These are phyloP conservation scores for Telmatherina bonti DNA, from an alignment of 2,797 vertebrate genomes.

Conservation along the genomic window DNA sequence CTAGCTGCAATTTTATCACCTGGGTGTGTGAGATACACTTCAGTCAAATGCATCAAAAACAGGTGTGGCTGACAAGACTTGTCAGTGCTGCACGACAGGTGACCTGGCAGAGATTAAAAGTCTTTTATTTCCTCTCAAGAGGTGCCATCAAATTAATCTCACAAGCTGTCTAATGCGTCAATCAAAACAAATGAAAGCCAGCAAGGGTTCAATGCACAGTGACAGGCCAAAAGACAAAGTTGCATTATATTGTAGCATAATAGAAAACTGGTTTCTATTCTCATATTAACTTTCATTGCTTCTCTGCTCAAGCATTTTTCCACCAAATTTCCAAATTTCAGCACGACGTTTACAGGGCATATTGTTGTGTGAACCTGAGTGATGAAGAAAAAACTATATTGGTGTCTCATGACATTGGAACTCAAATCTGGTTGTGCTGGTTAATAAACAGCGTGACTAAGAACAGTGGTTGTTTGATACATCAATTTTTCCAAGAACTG, in stretches of 20 bases:
- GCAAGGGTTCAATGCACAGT: no score
- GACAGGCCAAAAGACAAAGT: neutral
- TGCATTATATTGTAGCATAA: no score
- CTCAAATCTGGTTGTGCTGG: neutral
- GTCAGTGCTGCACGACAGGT: neutral
- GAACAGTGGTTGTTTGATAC: no score
- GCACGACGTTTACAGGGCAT: no score
- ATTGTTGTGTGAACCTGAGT: no score
- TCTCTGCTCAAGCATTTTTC: no score
- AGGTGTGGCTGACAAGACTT: neutral
- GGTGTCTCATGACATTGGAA: neutral
- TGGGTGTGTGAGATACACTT: neutral
- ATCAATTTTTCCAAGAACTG: neutral
- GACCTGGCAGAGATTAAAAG: no score
- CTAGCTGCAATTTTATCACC: neutral
- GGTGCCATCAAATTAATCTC: no score
- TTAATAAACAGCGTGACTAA: neutral
- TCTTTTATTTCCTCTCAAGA: neutral
- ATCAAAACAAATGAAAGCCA: neutral
- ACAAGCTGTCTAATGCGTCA: neutral
- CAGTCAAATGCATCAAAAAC: neutral
- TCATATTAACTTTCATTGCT: no score
- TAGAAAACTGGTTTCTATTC: no score
- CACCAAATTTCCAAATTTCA: no score
- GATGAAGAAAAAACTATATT: neutral